Evolutionary conservation across 64 coral and sea anemone species (phyloP).

Genomic region (Dendronephthya gigantea): DNA sequence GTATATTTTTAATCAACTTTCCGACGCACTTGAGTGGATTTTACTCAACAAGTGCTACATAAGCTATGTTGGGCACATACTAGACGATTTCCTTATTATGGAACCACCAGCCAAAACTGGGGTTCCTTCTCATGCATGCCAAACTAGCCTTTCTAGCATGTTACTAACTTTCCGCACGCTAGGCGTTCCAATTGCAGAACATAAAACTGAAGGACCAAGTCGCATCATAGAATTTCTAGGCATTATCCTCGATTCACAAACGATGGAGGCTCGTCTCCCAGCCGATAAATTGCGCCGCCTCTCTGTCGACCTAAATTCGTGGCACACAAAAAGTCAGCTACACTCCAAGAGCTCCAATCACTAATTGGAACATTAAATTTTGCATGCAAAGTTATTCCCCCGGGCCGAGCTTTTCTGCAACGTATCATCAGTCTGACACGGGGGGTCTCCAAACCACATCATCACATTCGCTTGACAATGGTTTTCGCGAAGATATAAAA

Average conservation of each 20-base stretch:
- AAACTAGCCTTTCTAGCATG: neutral
- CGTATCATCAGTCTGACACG: constrained; percentile 19
- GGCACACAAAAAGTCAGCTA: neutral
- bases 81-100: neutral
- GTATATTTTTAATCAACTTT: too few species aligned
- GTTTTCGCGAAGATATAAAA: neutral
- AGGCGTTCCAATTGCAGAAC: neutral
- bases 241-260: neutral
- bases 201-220: neutral
- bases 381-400: neutral
- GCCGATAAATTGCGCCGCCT: neutral
- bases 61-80: neutral
- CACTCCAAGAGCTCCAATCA: neutral
- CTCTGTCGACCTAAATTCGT: too few species aligned
- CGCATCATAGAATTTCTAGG: neutral
- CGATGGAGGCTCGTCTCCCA: neutral
- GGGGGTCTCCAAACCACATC: neutral
- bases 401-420: constrained; percentile 12
- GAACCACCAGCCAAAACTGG: neutral
- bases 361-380: too few species aligned
- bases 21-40: neutral
- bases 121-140: neutral
- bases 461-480: neutral
- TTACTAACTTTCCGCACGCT: neutral
- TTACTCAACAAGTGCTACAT: neutral